These are phyloP conservation scores for Tenthredo distinguenda DNA, from an alignment of 2,888 invertebrate species.

Conservation along the genomic window DNA sequence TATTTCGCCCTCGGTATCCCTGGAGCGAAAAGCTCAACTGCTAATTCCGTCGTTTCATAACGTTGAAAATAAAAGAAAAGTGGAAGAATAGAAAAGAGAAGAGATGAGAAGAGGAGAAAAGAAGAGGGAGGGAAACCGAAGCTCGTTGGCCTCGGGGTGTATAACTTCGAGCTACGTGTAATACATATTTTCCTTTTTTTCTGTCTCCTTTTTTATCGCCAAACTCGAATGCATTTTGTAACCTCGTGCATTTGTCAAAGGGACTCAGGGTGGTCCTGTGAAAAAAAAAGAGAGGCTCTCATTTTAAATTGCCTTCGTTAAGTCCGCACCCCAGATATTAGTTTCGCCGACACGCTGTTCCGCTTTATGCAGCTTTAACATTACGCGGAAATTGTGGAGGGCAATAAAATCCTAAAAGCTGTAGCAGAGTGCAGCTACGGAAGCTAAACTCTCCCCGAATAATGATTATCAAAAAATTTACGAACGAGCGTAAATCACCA, in stretches of 20 bases:
- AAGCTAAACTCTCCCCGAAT: no score
- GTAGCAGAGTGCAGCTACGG: no score
- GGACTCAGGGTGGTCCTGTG: neutral
- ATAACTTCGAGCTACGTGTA: neutral
- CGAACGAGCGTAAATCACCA: neutral
- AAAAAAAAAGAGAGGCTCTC: neutral
- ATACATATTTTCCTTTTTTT: neutral
- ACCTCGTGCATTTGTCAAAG: neutral
- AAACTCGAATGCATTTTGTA: neutral
- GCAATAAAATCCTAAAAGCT: no score
- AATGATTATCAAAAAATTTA: neutral
- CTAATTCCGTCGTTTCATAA: conserved; percentile 13
- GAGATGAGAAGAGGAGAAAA: neutral
- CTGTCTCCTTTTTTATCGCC: neutral
- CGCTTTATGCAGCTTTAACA: no score
- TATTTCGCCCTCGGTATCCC: neutral
- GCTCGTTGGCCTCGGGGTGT: neutral
- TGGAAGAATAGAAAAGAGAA: neutral
- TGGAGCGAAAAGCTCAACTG: conserved; percentile 6
- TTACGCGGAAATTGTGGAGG: no score
- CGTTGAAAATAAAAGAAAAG: conserved; percentile 2
- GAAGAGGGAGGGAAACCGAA: neutral
- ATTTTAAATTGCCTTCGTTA: neutral
- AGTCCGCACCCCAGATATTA: neutral
- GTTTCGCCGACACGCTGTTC: no score